These are phyloP conservation scores for Stylophora pistillata DNA, from an alignment of 64 coral and sea anemone species.

Conservation along the genomic window DNA sequence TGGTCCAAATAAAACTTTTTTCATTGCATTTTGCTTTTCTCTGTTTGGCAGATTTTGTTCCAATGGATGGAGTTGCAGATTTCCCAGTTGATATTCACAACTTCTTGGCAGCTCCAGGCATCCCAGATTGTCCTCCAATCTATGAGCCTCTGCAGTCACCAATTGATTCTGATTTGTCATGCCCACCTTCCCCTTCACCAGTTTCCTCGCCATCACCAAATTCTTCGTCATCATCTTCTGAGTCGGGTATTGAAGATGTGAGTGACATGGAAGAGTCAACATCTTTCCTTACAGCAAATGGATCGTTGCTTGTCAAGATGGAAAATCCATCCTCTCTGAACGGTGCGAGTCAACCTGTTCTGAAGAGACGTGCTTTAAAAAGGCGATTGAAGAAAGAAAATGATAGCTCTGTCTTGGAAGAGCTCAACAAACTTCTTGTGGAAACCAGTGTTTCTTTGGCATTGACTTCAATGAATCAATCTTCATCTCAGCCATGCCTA, in stretches of 20 bases:
- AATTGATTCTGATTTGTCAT: slow-evolving; percentile 24
- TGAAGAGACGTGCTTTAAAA: neutral
- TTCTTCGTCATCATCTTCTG: slow-evolving; percentile 60
- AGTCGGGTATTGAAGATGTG: slow-evolving; percentile 87
- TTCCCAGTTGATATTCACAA: slow-evolving; percentile 3
- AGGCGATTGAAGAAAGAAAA: neutral
- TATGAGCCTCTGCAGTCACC: neutral
- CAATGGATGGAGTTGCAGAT: neutral
- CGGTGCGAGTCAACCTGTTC: neutral
- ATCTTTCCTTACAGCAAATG: neutral
- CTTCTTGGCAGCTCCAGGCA: neutral
- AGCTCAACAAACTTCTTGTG: slow-evolving; percentile 17
- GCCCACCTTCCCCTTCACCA: slow-evolving; percentile 51
- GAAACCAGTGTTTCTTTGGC: slow-evolving; percentile 14
- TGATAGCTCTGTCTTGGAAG: slow-evolving; percentile 23
- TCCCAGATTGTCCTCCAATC: neutral
- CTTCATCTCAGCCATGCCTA: neutral
- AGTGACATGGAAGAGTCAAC: slow-evolving; percentile 71
- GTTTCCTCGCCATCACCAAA: slow-evolving; percentile 21
- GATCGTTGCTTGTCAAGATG: neutral
- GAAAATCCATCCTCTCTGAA: slow-evolving; percentile 13
- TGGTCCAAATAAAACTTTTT: neutral
- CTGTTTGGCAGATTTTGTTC: neutral
- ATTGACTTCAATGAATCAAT: slow-evolving; percentile 1
- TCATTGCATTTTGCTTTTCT: neutral